Conservation (phyloP, 2,888 invertebrate genomes). For the Cataglyphis rosenhaueri region DNA sequence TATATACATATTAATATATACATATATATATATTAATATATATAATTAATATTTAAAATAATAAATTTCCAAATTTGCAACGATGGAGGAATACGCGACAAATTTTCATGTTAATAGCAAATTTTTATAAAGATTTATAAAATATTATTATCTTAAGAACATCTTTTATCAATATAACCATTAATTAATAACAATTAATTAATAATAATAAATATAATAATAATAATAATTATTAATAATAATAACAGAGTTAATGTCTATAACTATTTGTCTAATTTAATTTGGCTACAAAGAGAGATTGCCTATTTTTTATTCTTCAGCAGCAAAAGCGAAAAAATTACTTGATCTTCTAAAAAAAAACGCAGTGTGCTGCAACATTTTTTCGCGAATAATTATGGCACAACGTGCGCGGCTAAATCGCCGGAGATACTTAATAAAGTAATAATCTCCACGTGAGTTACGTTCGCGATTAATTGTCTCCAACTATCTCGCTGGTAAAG, state of each 20-base stretch:
- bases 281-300: not conserved
- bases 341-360: not conserved
- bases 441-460: conserved; percentile 36
- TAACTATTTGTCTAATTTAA: not conserved
- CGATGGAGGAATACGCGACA: not conserved
- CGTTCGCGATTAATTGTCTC: conserved; percentile 20
- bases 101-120: not conserved
- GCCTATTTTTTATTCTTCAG: not conserved
- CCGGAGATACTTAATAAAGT: conserved; percentile 40
- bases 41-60: too few relatives aligned
- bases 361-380: not conserved
- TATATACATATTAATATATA: too few relatives aligned
- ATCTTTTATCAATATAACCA: not conserved
- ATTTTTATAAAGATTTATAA: not conserved
- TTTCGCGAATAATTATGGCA: conserved; percentile 23
- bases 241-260: not conserved
- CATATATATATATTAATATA: too few relatives aligned
- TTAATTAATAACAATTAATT: too few relatives aligned
- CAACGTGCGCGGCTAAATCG: conserved; percentile 1
- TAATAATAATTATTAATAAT: too few relatives aligned
- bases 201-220: too few relatives aligned
- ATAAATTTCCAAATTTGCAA: conserved; percentile 3
- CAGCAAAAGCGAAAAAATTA: conserved; percentile 4
- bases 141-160: not conserved
- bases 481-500: conserved; percentile 43